Evolutionary conservation across 1,140 invertebrate genomes (phyloP).

Genomic region (Drosophila repletoides): DNA sequence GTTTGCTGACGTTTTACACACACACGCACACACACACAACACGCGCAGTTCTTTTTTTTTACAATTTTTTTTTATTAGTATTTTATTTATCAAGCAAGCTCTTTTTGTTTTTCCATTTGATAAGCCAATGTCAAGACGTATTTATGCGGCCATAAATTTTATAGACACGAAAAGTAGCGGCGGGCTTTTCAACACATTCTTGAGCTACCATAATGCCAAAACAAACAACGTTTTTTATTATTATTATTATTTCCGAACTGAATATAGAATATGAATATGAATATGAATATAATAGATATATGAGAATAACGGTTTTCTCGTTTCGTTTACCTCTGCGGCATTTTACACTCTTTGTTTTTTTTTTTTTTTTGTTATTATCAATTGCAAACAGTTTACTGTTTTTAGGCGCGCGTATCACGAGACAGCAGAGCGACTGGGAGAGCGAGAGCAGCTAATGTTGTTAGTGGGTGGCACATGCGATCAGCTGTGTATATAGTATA

Average conservation of each 20-base stretch:
- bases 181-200: constrained; percentile 65
- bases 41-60: constrained; percentile 26
- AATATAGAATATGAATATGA: constrained; percentile 28
- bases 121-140: constrained; percentile 69
- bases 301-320: constrained; percentile 57
- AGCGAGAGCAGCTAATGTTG: neutral
- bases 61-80: neutral
- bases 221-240: constrained; percentile 48
- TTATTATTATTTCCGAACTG: neutral
- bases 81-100: constrained; percentile 36
- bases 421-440: constrained; percentile 17
- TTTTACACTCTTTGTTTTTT: constrained; percentile 29
- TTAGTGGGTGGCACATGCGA: constrained; percentile 26
- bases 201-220: constrained; percentile 56
- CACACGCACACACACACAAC: constrained; percentile 12
- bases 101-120: constrained; percentile 62
- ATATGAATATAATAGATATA: constrained; percentile 18
- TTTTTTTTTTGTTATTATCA: constrained; percentile 51
- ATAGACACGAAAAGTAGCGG: constrained; percentile 46
- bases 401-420: constrained; percentile 55
- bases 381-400: constrained; percentile 53
- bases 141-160: constrained; percentile 72
- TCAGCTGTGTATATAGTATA: constrained; percentile 13
- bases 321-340: constrained; percentile 72
- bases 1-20: constrained; percentile 23